A percentile compares a stretch with the other conserved stretches of the same genome.
Conservation (phyloP, 2,888 invertebrate genomes). For the Platycheirus rosarum region DNA sequence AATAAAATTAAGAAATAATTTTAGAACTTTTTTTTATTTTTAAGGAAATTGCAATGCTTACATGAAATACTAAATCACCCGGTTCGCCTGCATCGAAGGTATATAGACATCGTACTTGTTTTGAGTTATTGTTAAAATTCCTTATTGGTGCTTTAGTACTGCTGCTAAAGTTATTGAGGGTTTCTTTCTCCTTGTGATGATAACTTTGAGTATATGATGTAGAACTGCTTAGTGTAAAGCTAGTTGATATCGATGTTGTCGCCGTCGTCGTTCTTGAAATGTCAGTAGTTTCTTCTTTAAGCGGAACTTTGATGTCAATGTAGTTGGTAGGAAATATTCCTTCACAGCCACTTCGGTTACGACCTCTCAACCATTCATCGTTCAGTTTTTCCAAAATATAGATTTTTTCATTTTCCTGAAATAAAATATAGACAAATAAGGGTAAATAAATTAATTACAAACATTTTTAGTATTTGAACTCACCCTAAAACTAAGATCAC, state of each 20-base stretch:
- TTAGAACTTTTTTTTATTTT: constrained; percentile 24
- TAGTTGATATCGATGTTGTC: constrained; percentile 29
- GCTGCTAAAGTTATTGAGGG: constrained; percentile 16
- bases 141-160: constrained; percentile 50
- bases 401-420: constrained; percentile 89
- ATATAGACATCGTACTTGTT: constrained; percentile 87
- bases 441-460: too few relatives aligned
- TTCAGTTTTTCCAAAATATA: constrained; percentile 88
- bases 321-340: constrained; percentile 93
- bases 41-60: too few relatives aligned
- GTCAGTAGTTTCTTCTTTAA: constrained; percentile 82
- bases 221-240: constrained; percentile 42
- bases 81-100: constrained; percentile 87
- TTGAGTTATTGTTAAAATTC: constrained; percentile 46
- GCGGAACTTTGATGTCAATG: constrained; percentile 89
- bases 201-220: constrained; percentile 45
- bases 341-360: constrained; percentile 85
- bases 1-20: neutral
- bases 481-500: constrained; percentile 91
- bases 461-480: too few relatives aligned
- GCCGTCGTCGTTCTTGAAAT: constrained; percentile 39
- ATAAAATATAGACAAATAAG: too few relatives aligned
- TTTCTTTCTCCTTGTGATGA: constrained; percentile 33
- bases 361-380: constrained; percentile 91
- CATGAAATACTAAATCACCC: constrained; percentile 85